A percentile compares a stretch with the other conserved stretches of the same genome.
Evolutionary conservation across 2,888 invertebrate species (phyloP).

Genomic region (Drymonia ruficornis): DNA sequence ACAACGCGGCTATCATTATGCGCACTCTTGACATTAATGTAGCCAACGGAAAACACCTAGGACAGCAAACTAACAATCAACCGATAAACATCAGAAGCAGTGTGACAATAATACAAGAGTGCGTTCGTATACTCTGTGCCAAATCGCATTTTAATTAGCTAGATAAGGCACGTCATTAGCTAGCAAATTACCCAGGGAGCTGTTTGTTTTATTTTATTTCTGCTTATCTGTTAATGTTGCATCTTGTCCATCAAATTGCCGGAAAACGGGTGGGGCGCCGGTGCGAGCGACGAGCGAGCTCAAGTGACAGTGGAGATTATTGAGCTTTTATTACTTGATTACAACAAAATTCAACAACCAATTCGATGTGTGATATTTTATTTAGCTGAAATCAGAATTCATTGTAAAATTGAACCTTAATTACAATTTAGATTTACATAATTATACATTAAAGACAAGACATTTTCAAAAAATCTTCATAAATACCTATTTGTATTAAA

Average conservation of each 20-base stretch:
- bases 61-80: conserved; percentile 46
- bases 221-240: conserved; percentile 73
- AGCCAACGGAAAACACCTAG: conserved; percentile 31
- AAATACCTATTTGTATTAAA: too few relatives aligned
- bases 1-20: conserved; percentile 34
- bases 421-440: too few relatives aligned
- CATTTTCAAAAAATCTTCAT: too few relatives aligned
- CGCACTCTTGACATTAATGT: conserved; percentile 51
- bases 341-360: too few relatives aligned
- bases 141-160: conserved; percentile 82
- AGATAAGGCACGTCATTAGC: conserved; percentile 78
- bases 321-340: too few relatives aligned
- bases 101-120: conserved; percentile 65
- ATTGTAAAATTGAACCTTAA: too few relatives aligned
- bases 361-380: too few relatives aligned
- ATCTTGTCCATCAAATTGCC: conserved; percentile 74
- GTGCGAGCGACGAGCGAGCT: conserved; percentile 16
- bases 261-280: conserved; percentile 47
- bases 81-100: conserved; percentile 64
- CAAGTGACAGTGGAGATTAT: neutral
- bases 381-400: too few relatives aligned
- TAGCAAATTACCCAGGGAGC: conserved; percentile 72
- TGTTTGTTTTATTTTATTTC: conserved; percentile 76
- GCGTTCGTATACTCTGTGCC: conserved; percentile 56
- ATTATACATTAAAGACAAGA: too few relatives aligned